phyloP scores from a whole-genome alignment of 2,113 vertebrate genomes.

The Girardinichthys multiradiatus region DNA sequence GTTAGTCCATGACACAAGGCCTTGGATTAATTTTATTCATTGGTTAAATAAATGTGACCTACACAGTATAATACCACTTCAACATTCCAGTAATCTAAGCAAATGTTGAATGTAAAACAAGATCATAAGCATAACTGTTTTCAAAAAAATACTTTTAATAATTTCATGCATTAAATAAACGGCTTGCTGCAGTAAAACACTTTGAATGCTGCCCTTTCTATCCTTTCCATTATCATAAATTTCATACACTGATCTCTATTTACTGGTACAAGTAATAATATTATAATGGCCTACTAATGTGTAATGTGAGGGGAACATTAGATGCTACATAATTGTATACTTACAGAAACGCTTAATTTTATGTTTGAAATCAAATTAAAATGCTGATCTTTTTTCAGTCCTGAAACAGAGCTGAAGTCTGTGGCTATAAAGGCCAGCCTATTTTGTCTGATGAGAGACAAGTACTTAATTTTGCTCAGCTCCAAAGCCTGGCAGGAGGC shows the following conservation, averaged over 20 bases:
- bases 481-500: conserved; percentile 57
- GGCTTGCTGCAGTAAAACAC: conserved; percentile 1
- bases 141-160: too few species aligned
- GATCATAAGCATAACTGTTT: too few species aligned
- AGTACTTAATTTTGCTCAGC: conserved; percentile 55
- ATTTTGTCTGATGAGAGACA: conserved; percentile 57
- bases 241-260: not conserved
- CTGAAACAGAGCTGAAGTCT: conserved; percentile 9
- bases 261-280: not conserved
- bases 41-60: too few species aligned
- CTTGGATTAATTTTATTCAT: too few species aligned
- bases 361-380: conserved; percentile 16
- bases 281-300: conserved; percentile 19
- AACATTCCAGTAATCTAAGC: too few species aligned
- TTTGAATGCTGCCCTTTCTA: conserved; percentile 10
- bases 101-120: too few species aligned
- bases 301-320: not conserved
- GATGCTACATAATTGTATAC: not conserved
- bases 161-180: conserved; percentile 21
- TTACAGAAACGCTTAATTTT: conserved; percentile 10
- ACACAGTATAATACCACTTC: too few species aligned
- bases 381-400: conserved; percentile 34
- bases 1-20: too few species aligned
- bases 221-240: not conserved
- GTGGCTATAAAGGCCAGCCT: conserved; percentile 15